phyloP scores from a whole-genome alignment of 2,888 invertebrate species.

The Drosophila affinis region DNA sequence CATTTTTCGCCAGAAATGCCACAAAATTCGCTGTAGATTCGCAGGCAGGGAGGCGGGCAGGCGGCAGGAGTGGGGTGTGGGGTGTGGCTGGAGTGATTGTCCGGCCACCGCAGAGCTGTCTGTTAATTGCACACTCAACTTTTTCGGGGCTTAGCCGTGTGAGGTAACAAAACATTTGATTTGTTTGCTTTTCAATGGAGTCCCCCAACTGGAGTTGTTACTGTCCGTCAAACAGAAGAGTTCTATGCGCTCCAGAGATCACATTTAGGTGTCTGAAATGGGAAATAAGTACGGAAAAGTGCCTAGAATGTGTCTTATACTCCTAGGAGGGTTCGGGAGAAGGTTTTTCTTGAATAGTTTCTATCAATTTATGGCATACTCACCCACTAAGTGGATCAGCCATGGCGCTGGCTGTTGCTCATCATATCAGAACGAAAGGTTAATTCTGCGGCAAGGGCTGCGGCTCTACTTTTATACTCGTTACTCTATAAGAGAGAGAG shows the following conservation, averaged over 20 bases:
- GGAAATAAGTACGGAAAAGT: too few species aligned
- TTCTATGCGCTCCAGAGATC: too few species aligned
- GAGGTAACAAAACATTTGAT: neutral
- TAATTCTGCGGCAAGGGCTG: neutral
- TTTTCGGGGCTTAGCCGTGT: neutral
- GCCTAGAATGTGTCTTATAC: too few species aligned
- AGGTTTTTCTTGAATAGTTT: too few species aligned
- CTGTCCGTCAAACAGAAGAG: neutral
- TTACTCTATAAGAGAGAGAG: too few species aligned
- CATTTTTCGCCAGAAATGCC: constrained; percentile 50
- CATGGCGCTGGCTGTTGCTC: neutral
- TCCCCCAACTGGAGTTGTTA: neutral
- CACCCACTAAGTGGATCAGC: neutral
- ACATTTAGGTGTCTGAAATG: too few species aligned
- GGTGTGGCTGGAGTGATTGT: too few species aligned
- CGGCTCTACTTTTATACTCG: too few species aligned
- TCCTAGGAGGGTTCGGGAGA: too few species aligned
- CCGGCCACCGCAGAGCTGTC: neutral
- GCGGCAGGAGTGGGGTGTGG: neutral
- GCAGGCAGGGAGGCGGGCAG: too few species aligned
- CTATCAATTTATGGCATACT: too few species aligned
- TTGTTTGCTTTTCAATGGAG: neutral
- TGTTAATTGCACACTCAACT: neutral
- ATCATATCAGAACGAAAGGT: neutral
- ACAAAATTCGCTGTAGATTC: neutral